Conservation (phyloP, 2,888 invertebrate species). For the Catonia carolina region DNA sequence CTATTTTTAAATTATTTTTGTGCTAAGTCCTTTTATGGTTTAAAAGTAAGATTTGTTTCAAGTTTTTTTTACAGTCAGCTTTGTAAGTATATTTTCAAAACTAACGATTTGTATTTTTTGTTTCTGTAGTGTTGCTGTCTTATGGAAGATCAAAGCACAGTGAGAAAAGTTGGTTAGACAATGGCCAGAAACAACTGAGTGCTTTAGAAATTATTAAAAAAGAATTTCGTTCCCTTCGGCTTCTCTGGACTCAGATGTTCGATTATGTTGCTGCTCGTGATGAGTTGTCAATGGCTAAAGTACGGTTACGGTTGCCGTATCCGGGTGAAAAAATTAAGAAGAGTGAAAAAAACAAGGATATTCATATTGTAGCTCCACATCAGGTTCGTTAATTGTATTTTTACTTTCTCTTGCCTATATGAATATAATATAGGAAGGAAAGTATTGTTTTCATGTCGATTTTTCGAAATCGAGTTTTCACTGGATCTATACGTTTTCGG, state of each 20-base stretch:
- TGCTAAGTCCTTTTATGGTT: no score
- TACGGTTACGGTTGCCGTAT: slow-evolving; percentile 47
- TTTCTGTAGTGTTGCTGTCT: slow-evolving; percentile 42
- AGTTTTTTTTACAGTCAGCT: no score
- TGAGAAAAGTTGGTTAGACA: slow-evolving; percentile 41
- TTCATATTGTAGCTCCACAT: no score
- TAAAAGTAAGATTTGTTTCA: no score
- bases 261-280: slow-evolving; percentile 55
- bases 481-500: no score
- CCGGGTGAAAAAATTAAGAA: slow-evolving; percentile 21
- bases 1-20: no score
- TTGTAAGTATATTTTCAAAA: no score
- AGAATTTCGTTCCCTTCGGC: slow-evolving; percentile 50
- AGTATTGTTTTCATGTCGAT: no score
- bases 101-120: slow-evolving; percentile 23
- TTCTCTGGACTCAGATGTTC: slow-evolving; percentile 43
- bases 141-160: slow-evolving; percentile 42
- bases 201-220: slow-evolving; percentile 55
- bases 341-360: slow-evolving; percentile 32
- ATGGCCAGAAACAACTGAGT: slow-evolving; percentile 49
- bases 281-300: slow-evolving; percentile 65
- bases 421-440: no score
- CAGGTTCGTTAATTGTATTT: no score
- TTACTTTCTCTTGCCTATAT: no score
- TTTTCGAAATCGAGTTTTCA: no score